These are phyloP conservation scores for Panonychus citri DNA, from an alignment of 1,140 invertebrate genomes.

Conservation along the genomic window DNA sequence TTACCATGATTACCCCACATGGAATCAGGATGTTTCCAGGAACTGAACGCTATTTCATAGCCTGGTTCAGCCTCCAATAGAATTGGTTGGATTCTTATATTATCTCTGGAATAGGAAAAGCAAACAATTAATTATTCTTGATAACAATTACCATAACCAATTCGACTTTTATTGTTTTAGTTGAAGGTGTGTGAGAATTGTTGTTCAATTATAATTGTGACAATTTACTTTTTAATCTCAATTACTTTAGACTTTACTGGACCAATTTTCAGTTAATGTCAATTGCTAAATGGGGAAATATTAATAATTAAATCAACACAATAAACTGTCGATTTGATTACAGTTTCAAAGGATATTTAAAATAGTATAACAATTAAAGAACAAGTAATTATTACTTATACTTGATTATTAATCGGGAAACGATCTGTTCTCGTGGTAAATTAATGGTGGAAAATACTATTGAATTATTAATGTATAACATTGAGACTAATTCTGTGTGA, in stretches of 20 bases:
- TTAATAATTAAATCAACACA: too few relatives aligned
- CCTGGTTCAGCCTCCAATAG: conserved; percentile 10
- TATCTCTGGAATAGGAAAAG: conserved; percentile 8
- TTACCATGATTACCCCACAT: conserved; percentile 22
- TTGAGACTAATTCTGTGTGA: too few relatives aligned
- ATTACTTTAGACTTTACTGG: too few relatives aligned
- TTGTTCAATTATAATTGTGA: not conserved
- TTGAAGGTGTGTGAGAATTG: not conserved
- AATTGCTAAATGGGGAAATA: too few relatives aligned
- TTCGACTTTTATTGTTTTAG: not conserved
- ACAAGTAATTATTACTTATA: not conserved
- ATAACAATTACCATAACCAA: not conserved
- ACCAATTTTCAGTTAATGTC: too few relatives aligned
- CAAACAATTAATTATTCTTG: not conserved
- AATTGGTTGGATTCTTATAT: conserved; percentile 9
- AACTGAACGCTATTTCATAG: conserved; percentile 1
- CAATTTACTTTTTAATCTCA: too few relatives aligned
- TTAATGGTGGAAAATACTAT: not conserved
- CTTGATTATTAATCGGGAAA: not conserved
- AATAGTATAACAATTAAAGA: too few relatives aligned
- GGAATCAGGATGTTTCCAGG: not conserved
- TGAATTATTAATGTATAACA: not conserved
- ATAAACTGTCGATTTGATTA: too few relatives aligned
- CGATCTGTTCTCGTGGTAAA: not conserved
- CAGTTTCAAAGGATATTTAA: too few relatives aligned